Evolutionary conservation across 2,797 vertebrate species (phyloP).

Genomic region (Sternarchorhynchus goeldii): DNA sequence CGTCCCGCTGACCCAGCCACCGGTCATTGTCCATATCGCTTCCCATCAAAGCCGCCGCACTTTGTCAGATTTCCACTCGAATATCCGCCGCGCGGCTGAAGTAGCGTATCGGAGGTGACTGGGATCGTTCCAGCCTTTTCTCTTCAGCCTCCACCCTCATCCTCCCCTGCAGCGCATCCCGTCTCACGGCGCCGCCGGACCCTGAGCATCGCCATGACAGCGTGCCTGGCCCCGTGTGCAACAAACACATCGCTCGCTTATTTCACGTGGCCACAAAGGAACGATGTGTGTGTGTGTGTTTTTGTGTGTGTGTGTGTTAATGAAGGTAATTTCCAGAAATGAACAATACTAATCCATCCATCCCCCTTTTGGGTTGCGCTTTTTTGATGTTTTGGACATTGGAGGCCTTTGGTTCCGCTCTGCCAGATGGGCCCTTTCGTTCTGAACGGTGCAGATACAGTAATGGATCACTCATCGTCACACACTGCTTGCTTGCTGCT

Average conservation of each 20-base stretch:
- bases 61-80: conserved; percentile 99
- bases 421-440: conserved; percentile 57
- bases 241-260: conserved; percentile 69
- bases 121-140: conserved; percentile 92
- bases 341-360: conserved; percentile 81
- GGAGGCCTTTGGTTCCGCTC: conserved; percentile 36
- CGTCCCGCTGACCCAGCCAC: conserved; percentile 99
- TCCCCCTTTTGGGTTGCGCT: conserved; percentile 72
- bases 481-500: conserved; percentile 95
- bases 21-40: conserved; percentile 99
- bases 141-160: conserved; percentile 86
- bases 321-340: conserved; percentile 79
- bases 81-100: conserved; percentile 97
- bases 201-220: conserved; percentile 86
- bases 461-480: conserved; percentile 94
- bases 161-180: conserved; percentile 65
- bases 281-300: conserved; percentile 57
- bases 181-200: conserved; percentile 85
- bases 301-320: conserved; percentile 50
- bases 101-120: conserved; percentile 98
- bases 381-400: conserved; percentile 60
- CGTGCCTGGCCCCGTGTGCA: conserved; percentile 75
- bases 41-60: conserved; percentile 91
- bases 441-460: conserved; percentile 66
- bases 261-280: conserved; percentile 61